Evolutionary conservation across 1,140 invertebrate species (phyloP).

Genomic region (Sarcophaga bullata): DNA sequence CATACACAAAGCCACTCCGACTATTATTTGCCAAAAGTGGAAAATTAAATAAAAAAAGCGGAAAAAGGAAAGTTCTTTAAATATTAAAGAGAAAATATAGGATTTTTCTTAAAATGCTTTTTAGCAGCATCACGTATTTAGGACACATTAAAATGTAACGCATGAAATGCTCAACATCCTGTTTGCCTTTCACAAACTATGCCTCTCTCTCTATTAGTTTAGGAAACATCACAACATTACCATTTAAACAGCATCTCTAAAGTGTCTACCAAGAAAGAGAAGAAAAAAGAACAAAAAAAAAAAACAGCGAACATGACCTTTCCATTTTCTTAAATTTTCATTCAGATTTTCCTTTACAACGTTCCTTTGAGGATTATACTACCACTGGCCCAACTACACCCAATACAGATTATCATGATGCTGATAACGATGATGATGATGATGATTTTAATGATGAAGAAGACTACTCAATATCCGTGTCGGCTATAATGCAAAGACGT

Average conservation of each 20-base stretch:
- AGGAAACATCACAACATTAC: neutral
- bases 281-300: neutral
- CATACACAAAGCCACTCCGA: neutral
- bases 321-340: conserved; percentile 13
- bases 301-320: neutral
- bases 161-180: conserved; percentile 22
- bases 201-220: neutral
- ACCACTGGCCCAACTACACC: neutral
- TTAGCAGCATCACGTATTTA: neutral
- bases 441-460: conserved; percentile 71
- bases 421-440: conserved; percentile 45
- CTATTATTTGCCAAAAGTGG: neutral
- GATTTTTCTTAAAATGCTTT: neutral
- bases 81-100: no score
- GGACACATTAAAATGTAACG: conserved; percentile 33
- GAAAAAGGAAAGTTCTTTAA: neutral
- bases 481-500: conserved; percentile 80
- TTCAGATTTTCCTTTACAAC: conserved; percentile 41
- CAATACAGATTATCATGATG: conserved; percentile 29
- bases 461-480: conserved; percentile 84
- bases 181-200: neutral
- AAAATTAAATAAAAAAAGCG: neutral
- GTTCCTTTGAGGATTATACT: conserved; percentile 37
- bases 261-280: neutral
- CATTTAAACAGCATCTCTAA: neutral